These are phyloP conservation scores for Suncus etruscus DNA, from an alignment of 2,113 vertebrate species.

Conservation along the genomic window DNA sequence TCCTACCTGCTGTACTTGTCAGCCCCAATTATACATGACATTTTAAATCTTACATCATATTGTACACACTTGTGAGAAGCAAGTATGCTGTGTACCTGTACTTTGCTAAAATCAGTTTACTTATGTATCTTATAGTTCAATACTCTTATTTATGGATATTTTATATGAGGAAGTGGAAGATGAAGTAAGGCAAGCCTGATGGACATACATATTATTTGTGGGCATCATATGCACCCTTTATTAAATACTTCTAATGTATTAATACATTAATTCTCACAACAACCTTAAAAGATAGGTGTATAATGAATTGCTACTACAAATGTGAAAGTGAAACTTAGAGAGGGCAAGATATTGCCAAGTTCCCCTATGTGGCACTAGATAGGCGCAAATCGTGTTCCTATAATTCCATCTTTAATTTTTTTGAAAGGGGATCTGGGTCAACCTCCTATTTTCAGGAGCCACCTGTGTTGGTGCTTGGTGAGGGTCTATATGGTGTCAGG, in stretches of 20 bases:
- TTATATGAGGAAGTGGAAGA: background rate
- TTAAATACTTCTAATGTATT: constrained; percentile 5
- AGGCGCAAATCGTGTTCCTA: background rate
- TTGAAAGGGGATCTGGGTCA: too few relatives aligned
- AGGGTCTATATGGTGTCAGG: too few relatives aligned
- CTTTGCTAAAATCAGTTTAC: too few relatives aligned
- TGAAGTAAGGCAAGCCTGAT: constrained; percentile 22
- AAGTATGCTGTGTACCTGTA: background rate
- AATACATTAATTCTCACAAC: background rate
- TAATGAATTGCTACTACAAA: background rate
- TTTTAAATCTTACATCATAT: constrained; percentile 5
- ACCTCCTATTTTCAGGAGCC: too few relatives aligned
- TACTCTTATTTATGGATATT: constrained; percentile 1
- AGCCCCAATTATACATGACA: background rate
- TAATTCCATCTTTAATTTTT: too few relatives aligned
- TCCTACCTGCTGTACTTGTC: too few relatives aligned
- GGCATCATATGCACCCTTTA: background rate
- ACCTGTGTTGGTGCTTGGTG: too few relatives aligned
- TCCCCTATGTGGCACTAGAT: background rate
- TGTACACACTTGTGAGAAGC: background rate
- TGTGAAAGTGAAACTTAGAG: background rate
- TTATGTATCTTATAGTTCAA: background rate
- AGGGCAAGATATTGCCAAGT: background rate
- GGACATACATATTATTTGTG: background rate
- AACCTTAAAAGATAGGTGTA: background rate